Conservation (phyloP, 2,113 vertebrate species). For the Mobula birostris region DNA sequence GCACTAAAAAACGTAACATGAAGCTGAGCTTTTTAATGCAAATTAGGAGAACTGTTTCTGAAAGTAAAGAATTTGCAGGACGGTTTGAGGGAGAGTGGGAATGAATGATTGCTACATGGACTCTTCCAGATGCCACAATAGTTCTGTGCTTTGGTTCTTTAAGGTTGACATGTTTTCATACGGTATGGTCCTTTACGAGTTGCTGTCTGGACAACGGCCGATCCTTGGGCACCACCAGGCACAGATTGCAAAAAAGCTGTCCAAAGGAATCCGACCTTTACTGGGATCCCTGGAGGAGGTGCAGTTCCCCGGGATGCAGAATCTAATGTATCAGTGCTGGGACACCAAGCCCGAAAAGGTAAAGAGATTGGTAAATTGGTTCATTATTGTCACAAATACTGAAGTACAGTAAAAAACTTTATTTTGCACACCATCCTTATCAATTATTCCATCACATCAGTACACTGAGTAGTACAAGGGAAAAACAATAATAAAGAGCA, state of each 20-base stretch:
- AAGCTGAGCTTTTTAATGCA: no score
- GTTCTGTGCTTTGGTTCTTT: not conserved
- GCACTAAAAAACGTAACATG: no score
- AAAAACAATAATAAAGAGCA: no score
- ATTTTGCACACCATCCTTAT: no score
- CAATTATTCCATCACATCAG: no score
- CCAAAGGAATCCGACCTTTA: conserved; percentile 76
- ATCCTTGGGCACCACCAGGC: conserved; percentile 81
- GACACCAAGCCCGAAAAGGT: conserved; percentile 96
- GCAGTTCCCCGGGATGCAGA: conserved; percentile 77
- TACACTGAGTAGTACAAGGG: no score
- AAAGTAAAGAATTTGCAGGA: no score
- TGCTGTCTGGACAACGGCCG: conserved; percentile 79
- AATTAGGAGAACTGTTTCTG: no score
- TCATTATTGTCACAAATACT: no score
- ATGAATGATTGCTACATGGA: no score
- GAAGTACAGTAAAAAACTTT: no score
- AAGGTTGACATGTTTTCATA: conserved; percentile 98
- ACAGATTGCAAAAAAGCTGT: conserved; percentile 87
- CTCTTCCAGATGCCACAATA: not conserved
- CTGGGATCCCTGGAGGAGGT: conserved; percentile 79
- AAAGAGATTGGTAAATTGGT: conserved; percentile 23
- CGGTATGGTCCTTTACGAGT: conserved; percentile 90
- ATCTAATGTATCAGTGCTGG: conserved; percentile 84
- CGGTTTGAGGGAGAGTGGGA: no score